Evolutionary conservation across 2,113 vertebrate species (phyloP), one percentile per base, ranked within the genome.

Genomic region (Python bivittatus): DNA sequence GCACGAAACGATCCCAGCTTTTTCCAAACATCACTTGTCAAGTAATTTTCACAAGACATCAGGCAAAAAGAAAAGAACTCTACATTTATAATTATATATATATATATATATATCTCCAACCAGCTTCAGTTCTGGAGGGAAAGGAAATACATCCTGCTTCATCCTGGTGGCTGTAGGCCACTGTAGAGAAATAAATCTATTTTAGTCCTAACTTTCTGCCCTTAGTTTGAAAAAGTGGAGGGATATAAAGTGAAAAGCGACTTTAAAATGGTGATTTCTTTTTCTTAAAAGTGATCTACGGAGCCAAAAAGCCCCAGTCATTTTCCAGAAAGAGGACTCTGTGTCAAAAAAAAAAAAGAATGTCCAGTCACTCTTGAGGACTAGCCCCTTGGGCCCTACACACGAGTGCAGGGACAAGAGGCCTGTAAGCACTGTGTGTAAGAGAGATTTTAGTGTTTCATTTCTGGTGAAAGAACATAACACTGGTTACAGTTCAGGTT

Each of bases 61-160:
- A 87, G 84, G 25, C 6, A 1, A 8, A 22, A 44, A 54, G 17
- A 38, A 17, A 5, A 38, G 15, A 10, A 22, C 1, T 3, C 33
- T 9, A 87, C 1, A 12, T 68, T 85, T 54, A 54, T 25, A 10
- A 56, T 54, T 53, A 86, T 91, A 85, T 87, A 57, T 27, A 72
- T 91, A 85, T 87, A 57, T 27, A 72, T n/a, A n/a, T n/a, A n/a
- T n/a, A n/a, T n/a, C n/a, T 79, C 87, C 61, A 42, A 87, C 85
- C 57, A 52, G 29, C 57, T 64, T 54, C 58, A 64, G 9, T n/a
- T 29, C 11, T 42, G 60, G 60, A 53, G 29, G 33, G 44, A 15
- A 8, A 38, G 25, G n/a, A 58, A 1, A 20, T 17, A 4, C 1
- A 7, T 38, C 52, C 91, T 52, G 56, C 91, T 25, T 91, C 91